Evolutionary conservation across 1,140 invertebrate species (phyloP), one percentile per base, ranked within the genome.

Genomic region (Drosophila tropicalis): DNA sequence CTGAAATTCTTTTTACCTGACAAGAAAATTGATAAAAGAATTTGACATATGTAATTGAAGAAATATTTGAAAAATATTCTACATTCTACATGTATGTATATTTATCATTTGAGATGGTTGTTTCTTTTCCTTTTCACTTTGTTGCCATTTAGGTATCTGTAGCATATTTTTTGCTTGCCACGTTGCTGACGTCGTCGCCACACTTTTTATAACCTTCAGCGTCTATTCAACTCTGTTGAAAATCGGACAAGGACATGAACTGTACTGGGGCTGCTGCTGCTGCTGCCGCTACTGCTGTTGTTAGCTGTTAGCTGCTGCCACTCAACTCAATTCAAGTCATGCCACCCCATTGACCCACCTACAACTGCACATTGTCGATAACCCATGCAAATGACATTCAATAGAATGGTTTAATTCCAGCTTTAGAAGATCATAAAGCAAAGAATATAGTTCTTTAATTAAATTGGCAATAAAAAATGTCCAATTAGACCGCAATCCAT

Each of bases 191-290:
- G 44, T 51, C 44, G 44, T 51, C 44, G 56, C 56, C 39, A 44
- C 51, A 29, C 29, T 29, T 29, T 67, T 47, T 54, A 58, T 70
- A 81, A 72, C 78, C 82, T 86, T 86, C 71, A 58, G 29, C 67
- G 82, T 86, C 61, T 86, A 79, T 86, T 86, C 79, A 86, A 86
- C 82, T 81, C 82, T 65, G 41, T 36, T 5, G 58, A 75, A 85
- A 85, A 78, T 85, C 78, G 82, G 67, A 72, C 82, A 81, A 86
- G 82, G 82, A 81, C 82, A 74, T 70, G 67, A 71, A 54, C 74
- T 60, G 51, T 60, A 71, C 55, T 70, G 17, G 13, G 22, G n/a
- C 12, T 47, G 56, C 40, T 29, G 25, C 3, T 12, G n/a, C 54
- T 34, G 40, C 1, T 32, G 17, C 6, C n/a, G n/a, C 41, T 34